Conservation (phyloP, 2,797 vertebrate genomes). For the Ciconia nigra region DNA sequence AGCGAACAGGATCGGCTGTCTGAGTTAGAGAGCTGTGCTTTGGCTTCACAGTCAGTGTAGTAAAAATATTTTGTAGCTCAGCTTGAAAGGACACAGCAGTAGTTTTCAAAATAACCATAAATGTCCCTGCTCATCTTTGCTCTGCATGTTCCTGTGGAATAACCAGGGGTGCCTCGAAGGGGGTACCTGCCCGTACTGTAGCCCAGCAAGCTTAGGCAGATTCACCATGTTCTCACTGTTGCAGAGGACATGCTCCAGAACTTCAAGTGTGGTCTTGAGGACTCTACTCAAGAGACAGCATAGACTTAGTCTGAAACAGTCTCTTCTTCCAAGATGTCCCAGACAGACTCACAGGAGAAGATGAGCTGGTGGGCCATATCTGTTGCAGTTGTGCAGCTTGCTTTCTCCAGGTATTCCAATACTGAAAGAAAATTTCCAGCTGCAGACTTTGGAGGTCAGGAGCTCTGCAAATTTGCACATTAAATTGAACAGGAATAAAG, state of each 20-base stretch:
- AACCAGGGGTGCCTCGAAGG: not conserved
- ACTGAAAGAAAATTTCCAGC: not conserved
- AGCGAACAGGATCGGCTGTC: not conserved
- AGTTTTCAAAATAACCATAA: not conserved
- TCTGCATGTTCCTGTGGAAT: not conserved
- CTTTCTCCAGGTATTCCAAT: not conserved
- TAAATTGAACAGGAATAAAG: not conserved
- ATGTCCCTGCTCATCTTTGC: not conserved
- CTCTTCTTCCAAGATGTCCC: not conserved
- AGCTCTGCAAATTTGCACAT: not conserved
- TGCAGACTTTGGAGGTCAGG: not conserved
- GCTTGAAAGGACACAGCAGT: not conserved
- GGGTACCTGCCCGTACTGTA: not conserved
- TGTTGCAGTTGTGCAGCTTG: not conserved
- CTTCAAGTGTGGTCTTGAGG: not conserved
- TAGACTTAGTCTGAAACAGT: not conserved
- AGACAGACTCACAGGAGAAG: not conserved
- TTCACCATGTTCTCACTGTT: not conserved
- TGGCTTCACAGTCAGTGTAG: not conserved
- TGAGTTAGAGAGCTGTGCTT: not conserved
- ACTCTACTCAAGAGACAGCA: not conserved
- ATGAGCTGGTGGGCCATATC: not conserved
- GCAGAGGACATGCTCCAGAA: not conserved
- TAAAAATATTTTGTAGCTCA: not conserved
- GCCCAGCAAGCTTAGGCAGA: not conserved